These are phyloP conservation scores for Calidris pugnax DNA, from an alignment of 2,113 vertebrate genomes.

Conservation along the genomic window DNA sequence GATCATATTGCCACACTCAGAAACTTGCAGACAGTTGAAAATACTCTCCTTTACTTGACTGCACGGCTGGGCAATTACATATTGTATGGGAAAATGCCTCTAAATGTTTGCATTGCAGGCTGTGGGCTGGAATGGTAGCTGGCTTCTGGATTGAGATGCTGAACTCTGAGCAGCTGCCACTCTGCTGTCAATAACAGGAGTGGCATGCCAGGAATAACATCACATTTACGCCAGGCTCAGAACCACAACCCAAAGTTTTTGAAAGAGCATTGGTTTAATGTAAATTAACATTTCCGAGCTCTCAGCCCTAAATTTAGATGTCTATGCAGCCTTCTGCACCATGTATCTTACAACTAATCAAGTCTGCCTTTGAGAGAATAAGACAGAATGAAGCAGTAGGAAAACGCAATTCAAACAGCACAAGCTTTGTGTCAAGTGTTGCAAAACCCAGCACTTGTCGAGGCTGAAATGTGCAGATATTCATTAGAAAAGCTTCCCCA, in stretches of 20 bases:
- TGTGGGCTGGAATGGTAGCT: background rate
- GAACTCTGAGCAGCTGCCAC: background rate
- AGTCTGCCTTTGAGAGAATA: background rate
- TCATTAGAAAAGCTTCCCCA: background rate
- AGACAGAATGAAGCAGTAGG: background rate
- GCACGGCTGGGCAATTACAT: background rate
- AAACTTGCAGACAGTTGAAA: background rate
- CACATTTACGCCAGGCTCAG: conserved; percentile 13
- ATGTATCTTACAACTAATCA: background rate
- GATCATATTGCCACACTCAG: background rate
- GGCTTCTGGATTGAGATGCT: background rate
- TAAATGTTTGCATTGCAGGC: background rate
- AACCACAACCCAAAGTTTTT: conserved; percentile 38
- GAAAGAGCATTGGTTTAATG: background rate
- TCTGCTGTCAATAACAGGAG: conserved; percentile 3
- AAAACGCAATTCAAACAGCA: background rate
- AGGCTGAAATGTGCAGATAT: background rate
- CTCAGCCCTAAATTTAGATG: background rate
- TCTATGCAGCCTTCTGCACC: background rate
- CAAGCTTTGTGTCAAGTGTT: background rate
- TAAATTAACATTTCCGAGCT: conserved; percentile 23
- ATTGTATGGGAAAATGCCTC: background rate
- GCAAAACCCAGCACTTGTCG: background rate
- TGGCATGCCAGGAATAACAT: conserved; percentile 61
- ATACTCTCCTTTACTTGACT: background rate